Evolutionary conservation across 1,140 invertebrate genomes (phyloP), one percentile per base, ranked within the genome.

Genomic region (Mylabris phalerata): DNA sequence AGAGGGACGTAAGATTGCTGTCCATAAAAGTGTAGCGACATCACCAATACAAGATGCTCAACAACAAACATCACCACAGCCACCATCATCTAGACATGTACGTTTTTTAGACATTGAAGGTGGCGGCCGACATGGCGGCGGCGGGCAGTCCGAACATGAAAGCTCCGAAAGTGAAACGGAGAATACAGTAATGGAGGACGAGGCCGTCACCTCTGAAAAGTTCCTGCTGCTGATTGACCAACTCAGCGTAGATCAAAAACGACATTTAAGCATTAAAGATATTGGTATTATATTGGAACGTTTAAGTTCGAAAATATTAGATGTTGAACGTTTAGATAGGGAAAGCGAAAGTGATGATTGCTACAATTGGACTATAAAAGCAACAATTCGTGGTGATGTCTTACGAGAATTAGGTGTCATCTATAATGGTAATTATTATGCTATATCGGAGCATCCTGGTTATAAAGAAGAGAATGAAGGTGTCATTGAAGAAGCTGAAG

Each of bases 401-500:
- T 75, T 95, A 58, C 80, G 90, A 47, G 92, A 95, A 75, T 80
- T 95, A 46, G 93, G 93, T 43, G 89, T 96, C 52, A 91, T 95
- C 69, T 96, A 96, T 76, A 94, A 95, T 79, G 92, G 92, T 41
- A 94, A 93, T 76, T 96, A 93, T 78, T 95, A 95, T 76, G 90
- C 90, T 54, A 94, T 95, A 67, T 92, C 90, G 64, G 92, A 95
- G 75, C 92, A 94, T 77, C 92, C 92, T 39, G 90, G 89, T 25
- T 94, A 94, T 75, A 89, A 88, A 74, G 89, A 92, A 71, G 88
- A 90, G 74, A 86, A 87, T 67, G 88, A 90, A 71, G 88, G 89
- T 68, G 86, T 85, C 67, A 83, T 82, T 54, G 88, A 90, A 72
- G 88, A 89, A 73, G 85, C 83, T 44, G 87, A 89, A 66, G 87